phyloP scores from a whole-genome alignment of 2,888 invertebrate species.

The Scaptomyza reducta region DNA sequence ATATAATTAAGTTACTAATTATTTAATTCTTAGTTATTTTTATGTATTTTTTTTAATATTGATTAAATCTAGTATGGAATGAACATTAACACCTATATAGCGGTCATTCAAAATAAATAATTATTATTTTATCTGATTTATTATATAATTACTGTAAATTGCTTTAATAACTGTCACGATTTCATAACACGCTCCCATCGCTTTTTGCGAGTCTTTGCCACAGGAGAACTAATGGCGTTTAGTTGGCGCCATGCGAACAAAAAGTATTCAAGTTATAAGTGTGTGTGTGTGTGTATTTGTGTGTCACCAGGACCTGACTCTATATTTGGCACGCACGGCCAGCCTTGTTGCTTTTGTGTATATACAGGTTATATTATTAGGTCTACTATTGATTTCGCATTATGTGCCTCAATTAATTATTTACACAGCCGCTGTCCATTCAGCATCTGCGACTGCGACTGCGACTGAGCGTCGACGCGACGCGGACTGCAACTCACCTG shows the following conservation, averaged over 20 bases:
- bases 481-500: conserved; percentile 85
- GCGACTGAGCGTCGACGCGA: not conserved
- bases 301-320: conserved; percentile 56
- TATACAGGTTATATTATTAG: conserved; percentile 51
- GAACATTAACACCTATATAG: not conserved
- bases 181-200: conserved; percentile 7
- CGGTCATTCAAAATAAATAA: not conserved
- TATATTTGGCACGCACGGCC: conserved; percentile 68
- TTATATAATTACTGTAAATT: not conserved
- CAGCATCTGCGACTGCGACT: conserved; percentile 28
- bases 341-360: conserved; percentile 17
- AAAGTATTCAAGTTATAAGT: conserved; percentile 56
- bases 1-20: too few species aligned
- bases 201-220: conserved; percentile 16
- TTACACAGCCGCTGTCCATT: conserved; percentile 38
- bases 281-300: conserved; percentile 16
- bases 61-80: not conserved
- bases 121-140: not conserved
- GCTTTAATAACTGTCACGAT: not conserved
- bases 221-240: conserved; percentile 53
- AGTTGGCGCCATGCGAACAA: conserved; percentile 53
- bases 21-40: too few species aligned
- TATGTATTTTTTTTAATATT: too few species aligned
- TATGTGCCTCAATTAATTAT: conserved; percentile 67
- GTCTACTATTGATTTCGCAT: conserved; percentile 71